These are phyloP conservation scores for Chloropsis hardwickii DNA, from an alignment of 2,113 vertebrate genomes.

Conservation along the genomic window DNA sequence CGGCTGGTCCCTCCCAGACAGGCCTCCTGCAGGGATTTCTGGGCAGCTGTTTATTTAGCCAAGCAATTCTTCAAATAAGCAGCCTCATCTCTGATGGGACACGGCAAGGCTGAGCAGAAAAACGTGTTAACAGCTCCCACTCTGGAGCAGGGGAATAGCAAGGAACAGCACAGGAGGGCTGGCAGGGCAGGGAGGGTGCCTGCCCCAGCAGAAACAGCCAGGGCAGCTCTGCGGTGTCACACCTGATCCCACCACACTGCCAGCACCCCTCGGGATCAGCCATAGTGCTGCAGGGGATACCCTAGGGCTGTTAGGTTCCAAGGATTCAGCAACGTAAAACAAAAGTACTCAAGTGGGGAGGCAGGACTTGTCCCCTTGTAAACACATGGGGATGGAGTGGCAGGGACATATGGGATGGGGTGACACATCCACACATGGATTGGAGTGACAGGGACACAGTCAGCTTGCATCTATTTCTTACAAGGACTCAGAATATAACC, in stretches of 20 bases:
- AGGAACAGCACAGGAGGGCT: background rate
- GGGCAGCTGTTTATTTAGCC: slow-evolving; percentile 22
- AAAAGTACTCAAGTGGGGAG: background rate
- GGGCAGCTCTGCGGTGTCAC: background rate
- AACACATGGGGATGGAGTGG: background rate
- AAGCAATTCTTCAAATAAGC: slow-evolving; percentile 14
- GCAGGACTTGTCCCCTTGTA: background rate
- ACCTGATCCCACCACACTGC: background rate
- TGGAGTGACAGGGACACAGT: background rate
- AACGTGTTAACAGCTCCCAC: background rate
- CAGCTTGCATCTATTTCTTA: background rate
- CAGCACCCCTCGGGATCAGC: background rate
- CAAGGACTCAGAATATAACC: background rate
- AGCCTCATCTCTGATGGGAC: slow-evolving; percentile 29
- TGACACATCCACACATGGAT: background rate
- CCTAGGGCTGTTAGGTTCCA: background rate
- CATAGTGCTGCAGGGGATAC: background rate
- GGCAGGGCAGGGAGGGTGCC: background rate
- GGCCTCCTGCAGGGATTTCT: slow-evolving; percentile 3
- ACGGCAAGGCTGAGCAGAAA: background rate
- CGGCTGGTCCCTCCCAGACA: background rate
- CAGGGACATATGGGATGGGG: background rate
- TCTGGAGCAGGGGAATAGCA: background rate
- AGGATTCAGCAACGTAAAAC: too few species aligned
- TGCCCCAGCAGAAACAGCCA: background rate